Conservation (phyloP, 1,140 invertebrate genomes). For the Dinothrombium tinctorium region DNA sequence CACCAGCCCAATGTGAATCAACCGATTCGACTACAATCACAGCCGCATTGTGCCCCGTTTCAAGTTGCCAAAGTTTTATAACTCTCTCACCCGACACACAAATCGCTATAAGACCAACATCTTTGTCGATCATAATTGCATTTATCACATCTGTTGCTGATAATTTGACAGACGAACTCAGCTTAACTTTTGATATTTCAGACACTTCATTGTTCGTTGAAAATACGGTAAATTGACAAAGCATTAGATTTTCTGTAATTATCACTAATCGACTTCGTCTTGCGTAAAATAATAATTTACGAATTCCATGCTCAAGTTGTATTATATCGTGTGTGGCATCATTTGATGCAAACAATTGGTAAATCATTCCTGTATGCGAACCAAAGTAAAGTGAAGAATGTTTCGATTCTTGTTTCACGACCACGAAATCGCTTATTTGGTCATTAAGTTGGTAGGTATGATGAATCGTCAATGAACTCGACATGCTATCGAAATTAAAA, state of each 20-base stretch:
- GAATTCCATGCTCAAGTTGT: conserved; percentile 36
- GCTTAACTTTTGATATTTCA: conserved; percentile 53
- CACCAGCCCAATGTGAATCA: conserved; percentile 9
- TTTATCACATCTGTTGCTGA: background rate
- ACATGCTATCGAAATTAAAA: conserved; percentile 1
- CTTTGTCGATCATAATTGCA: conserved; percentile 5
- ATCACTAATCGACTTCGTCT: conserved; percentile 46
- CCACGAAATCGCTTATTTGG: conserved; percentile 1
- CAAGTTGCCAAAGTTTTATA: conserved; percentile 75
- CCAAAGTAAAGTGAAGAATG: background rate
- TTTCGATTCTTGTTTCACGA: background rate
- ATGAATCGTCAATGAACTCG: background rate
- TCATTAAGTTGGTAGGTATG: conserved; percentile 2
- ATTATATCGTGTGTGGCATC: conserved; percentile 45
- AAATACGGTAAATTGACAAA: conserved; percentile 40
- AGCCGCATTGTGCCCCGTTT: conserved; percentile 72
- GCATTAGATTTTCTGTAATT: conserved; percentile 45
- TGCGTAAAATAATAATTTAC: conserved; percentile 43
- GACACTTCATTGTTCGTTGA: conserved; percentile 35
- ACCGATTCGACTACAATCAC: conserved; percentile 7
- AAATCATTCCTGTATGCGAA: background rate
- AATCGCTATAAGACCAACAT: conserved; percentile 2
- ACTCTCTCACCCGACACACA: conserved; percentile 22
- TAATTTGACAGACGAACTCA: conserved; percentile 30
- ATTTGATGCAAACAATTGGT: background rate